phyloP scores from a whole-genome alignment of 2,888 invertebrate genomes.

The Selenia dentaria region DNA sequence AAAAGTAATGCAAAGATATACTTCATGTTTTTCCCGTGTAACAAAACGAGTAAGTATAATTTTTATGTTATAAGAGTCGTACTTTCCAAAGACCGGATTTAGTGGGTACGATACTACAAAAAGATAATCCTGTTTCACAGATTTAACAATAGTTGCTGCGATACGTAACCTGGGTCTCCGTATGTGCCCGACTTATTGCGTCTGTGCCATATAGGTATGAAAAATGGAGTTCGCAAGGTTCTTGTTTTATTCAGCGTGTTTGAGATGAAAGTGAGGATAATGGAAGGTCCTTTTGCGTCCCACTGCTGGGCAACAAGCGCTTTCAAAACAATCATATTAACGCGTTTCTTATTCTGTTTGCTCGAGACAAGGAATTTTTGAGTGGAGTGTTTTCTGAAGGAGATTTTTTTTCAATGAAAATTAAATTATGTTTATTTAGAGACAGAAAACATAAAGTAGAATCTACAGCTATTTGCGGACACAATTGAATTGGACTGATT shows the following conservation, averaged over 20 bases:
- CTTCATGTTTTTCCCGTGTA: no score
- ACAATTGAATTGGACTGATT: no score
- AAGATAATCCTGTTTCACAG: no score
- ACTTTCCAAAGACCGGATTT: neutral
- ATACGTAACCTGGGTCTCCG: neutral
- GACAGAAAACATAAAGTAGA: no score
- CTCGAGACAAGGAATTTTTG: constrained; percentile 11
- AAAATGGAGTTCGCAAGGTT: constrained; percentile 18
- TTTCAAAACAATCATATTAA: constrained; percentile 14
- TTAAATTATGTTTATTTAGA: no score
- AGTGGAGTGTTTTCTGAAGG: neutral
- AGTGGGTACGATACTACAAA: neutral
- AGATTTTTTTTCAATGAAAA: neutral
- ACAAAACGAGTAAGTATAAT: no score
- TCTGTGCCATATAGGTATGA: constrained; percentile 20
- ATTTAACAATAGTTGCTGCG: neutral
- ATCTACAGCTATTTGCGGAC: no score
- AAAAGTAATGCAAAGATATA: no score
- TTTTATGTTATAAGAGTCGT: no score
- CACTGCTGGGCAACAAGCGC: constrained; percentile 21
- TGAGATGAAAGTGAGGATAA: constrained; percentile 20
- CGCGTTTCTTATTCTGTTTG: constrained; percentile 15
- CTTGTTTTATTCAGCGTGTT: constrained; percentile 33
- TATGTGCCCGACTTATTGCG: constrained; percentile 10
- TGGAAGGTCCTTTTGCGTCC: constrained; percentile 19